Base-by-base conservation (phyloP, 2,888 invertebrate species). In the Watsonalla cultraria region DNA sequence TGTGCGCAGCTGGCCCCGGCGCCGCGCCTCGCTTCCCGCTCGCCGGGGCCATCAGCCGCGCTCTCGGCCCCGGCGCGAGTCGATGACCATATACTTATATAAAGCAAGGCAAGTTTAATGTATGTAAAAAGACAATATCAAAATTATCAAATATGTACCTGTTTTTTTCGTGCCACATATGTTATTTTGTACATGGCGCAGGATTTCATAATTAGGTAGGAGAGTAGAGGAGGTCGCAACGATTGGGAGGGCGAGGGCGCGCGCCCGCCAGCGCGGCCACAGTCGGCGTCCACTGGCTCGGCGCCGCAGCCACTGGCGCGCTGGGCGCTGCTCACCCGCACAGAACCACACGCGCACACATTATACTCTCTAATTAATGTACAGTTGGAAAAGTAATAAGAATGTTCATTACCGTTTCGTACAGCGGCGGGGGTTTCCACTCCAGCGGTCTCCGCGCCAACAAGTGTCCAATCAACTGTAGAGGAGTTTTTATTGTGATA, bases 161-260 rank as follows among this genome's bases (percentile, higher is more conserved):
- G 82, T 64, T 86, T 82, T 64, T 81, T 88, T 64, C 77, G 80
- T 59, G 88, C 69, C 68, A 89, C 87, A 70, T 90, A 90, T 52
- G 90, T 90, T 65, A 90, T 90, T 80, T 88, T 90, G 74, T 85
- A 90, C 88, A 87, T 89, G 63, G 86, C 77, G 69, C 84, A 82
- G 68, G 83, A 82, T 82, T 79, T 87, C 90, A 90, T 90, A 58
- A 62, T 80, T 69, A 56, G 51, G 60, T 51, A 54, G 55, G 46
- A 51, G 51, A 51, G 13, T 49, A 47, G 47, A 51, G 54, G 49
- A 55, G 51, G 56, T 58, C 47, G 54, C 51, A 42, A 53, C 42
- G 46, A 37, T 51, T 45, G 55, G 39, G n/a, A n/a, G 51, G 49
- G 51, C 54, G 52, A 51, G 46, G 51, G 45, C 54, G 52, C 54